A percentile compares a stretch with the other conserved stretches of the same genome.
Evolutionary conservation across 2,888 invertebrate genomes (phyloP).

Genomic region (Lasioglossum figueresi): DNA sequence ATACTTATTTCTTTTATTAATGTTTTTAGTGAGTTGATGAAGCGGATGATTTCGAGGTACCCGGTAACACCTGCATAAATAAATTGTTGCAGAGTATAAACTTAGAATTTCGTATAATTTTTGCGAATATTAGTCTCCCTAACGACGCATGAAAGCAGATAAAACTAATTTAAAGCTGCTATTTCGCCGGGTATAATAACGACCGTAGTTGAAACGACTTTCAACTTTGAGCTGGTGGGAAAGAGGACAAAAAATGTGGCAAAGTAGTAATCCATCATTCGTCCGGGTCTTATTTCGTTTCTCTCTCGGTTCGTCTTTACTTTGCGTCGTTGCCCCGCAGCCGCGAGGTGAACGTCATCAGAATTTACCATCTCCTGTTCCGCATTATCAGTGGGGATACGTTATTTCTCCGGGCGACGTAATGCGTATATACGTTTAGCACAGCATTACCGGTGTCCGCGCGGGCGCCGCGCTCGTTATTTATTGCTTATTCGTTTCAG

Average conservation of each 20-base stretch:
- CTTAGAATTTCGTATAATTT: neutral
- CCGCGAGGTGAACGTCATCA: conserved; percentile 33
- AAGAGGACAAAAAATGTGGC: conserved; percentile 43
- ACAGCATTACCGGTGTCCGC: conserved; percentile 53
- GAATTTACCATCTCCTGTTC: conserved; percentile 55
- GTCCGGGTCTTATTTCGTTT: conserved; percentile 30
- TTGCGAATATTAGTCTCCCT: neutral
- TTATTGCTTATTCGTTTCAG: conserved; percentile 69
- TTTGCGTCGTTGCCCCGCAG: neutral
- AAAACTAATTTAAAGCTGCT: neutral
- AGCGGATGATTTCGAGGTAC: neutral
- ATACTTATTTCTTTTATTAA: neutral
- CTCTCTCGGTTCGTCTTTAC: conserved; percentile 5
- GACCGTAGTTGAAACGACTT: neutral
- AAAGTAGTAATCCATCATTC: conserved; percentile 63
- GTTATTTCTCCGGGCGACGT: conserved; percentile 51
- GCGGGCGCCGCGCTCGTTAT: conserved; percentile 56
- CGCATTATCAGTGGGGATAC: conserved; percentile 55
- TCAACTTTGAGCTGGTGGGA: conserved; percentile 1
- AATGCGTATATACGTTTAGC: conserved; percentile 61
- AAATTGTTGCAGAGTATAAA: neutral
- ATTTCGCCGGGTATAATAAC: neutral
- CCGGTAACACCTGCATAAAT: neutral
- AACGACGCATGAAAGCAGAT: neutral
- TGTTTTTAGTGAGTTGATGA: neutral